Evolutionary conservation across 2,797 vertebrate species (phyloP), one percentile per base, ranked within the genome.

Genomic region (Pipistrellus kuhlii): DNA sequence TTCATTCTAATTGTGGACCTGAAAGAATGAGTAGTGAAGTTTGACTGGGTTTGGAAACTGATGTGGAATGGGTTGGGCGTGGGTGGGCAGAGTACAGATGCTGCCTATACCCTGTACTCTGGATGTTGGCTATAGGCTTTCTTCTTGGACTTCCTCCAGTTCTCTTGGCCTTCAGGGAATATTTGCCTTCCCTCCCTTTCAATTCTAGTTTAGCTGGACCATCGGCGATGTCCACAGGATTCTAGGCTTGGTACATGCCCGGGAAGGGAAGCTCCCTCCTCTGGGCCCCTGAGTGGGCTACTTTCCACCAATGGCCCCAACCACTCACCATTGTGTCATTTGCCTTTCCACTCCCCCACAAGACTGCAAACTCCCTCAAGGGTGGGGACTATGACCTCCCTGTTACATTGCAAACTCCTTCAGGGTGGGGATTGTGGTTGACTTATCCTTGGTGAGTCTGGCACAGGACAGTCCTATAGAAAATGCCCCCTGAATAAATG

Each of bases 61-160:
- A 30, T 18, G 11, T 18, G 21, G 38, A n/a, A 3, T 4, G 23
- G 23, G 23, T 57, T 11, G 0, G 0, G 7, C 5, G 20, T 6
- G 66, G 0, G 1, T 7, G 7, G 5, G 6, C 82, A 71, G 82
- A 77, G 51, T 2, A 3, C 18, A 20, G n/a, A 41, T 11, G 6
- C 44, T 48, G 44, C n/a, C 38, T 57, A 44, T 44, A 44, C 44
- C 7, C 44, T 44, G 38, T 41, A 44, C 44, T 44, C 10, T 59
- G 51, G 62, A 44, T 15, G 6, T 25, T 21, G 46, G 46, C 8
- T 27, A 21, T 4, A 55, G 44, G 6, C 30, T 68, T 55, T 84
- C 85, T 85, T 73, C 62, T 57, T 35, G 41, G 76, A 46, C 15
- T 73, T 72, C 44, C 27, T 55, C 18, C 15, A 30, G 1, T 6